Evolutionary conservation across 2,888 invertebrate genomes (phyloP), one percentile per base, ranked within the genome.

Genomic region (Trichogramma dendrolimi): DNA sequence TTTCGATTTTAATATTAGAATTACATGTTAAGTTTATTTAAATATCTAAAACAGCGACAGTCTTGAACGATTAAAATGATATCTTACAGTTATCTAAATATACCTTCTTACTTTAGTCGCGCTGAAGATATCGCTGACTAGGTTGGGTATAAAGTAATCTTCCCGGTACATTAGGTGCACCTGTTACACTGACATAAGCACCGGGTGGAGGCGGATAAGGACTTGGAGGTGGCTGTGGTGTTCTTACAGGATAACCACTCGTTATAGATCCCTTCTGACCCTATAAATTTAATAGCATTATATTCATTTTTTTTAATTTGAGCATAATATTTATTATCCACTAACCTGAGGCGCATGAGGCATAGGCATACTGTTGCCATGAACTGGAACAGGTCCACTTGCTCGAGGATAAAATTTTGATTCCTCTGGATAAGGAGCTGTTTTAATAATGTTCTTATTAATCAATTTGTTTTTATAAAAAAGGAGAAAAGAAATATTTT

Each of bases 181-280:
- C 72, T 4, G 76, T 68, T 6, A 75, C 73, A 44, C 70, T 75
- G 6, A 78, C 77, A 6, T 78, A 78, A 42, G 74, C 72, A 47
- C 76, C 76, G 14, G 76, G 75, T 6, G 70, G 70, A 5, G 70
- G 70, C 10, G 70, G 66, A 60, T 75, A 74, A 6, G 75, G 73
- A 11, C 70, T 72, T 10, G 75, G 73, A 4, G 76, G 75, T 8
- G 78, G 75, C 63, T 79, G 78, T 4, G 78, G 76, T 27, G 78
- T 73, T 67, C 90, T 85, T 1, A 91, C 89, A 0, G 92, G 91
- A 82, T 92, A 93, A 4, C 92, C 92, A 64, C 91, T 88, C 0
- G 91, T 90, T 27, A 27, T 27, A 27, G 27, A 27, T 27, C 27
- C 27, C 27, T 27, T 27, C 27, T 27, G 27, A 0, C 86, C 85